These are phyloP conservation scores for Brachionus paranguensis DNA, from an alignment of 1,140 invertebrate genomes.

Conservation along the genomic window DNA sequence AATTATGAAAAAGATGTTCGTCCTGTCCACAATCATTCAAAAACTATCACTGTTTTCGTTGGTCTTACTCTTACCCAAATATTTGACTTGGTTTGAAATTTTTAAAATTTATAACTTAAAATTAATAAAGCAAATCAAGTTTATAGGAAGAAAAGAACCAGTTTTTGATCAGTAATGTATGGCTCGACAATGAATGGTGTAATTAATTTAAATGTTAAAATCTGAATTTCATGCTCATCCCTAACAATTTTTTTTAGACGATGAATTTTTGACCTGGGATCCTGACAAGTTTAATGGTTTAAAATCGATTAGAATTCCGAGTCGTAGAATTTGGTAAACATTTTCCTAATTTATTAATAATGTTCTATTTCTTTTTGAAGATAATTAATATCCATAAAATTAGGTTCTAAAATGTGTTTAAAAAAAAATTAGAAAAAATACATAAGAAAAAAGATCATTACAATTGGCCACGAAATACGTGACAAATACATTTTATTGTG, in stretches of 20 bases:
- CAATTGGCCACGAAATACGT: too few species aligned
- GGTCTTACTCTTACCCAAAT: conserved; percentile 49
- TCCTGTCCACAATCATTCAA: conserved; percentile 45
- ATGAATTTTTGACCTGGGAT: conserved; percentile 94
- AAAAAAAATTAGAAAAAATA: too few species aligned
- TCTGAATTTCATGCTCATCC: background rate
- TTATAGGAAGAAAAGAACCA: conserved; percentile 63
- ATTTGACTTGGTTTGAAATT: conserved; percentile 46
- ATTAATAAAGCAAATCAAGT: background rate
- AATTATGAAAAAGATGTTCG: conserved; percentile 45
- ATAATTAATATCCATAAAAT: background rate
- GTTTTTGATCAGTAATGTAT: conserved; percentile 62
- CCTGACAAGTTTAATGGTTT: conserved; percentile 89
- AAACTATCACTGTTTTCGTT: conserved; percentile 45
- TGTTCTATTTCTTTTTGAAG: background rate
- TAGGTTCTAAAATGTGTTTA: background rate
- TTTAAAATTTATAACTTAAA: background rate
- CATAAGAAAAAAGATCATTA: too few species aligned
- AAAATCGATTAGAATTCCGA: conserved; percentile 62
- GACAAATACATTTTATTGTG: too few species aligned
- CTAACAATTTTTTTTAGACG: conserved; percentile 62
- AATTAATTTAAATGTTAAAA: background rate
- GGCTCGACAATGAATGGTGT: conserved; percentile 60
- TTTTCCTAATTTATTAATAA: background rate
- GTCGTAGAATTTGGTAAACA: conserved; percentile 67